Conservation (phyloP, 1,140 invertebrate genomes). For the Berghia stephanieae region DNA sequence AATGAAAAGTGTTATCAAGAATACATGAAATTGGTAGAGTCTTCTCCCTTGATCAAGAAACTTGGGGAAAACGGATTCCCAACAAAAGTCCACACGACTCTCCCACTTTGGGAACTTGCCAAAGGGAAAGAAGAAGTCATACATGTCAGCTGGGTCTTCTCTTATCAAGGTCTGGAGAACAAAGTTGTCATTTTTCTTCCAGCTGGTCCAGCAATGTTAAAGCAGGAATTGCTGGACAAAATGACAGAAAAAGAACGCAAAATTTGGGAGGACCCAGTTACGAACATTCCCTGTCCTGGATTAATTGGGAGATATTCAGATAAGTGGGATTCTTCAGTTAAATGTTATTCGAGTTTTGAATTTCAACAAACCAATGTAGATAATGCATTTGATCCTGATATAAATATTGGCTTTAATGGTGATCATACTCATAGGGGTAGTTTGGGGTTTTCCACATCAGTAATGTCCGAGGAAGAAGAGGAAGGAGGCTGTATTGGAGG, state of each 20-base stretch:
- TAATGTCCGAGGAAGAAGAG: too few species aligned
- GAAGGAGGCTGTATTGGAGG: too few species aligned
- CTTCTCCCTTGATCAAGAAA: constrained; percentile 13
- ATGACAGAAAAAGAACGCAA: constrained; percentile 1
- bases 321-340: neutral
- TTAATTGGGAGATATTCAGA: neutral
- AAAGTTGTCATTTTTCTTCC: constrained; percentile 36
- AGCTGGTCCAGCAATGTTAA: constrained; percentile 22
- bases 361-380: neutral
- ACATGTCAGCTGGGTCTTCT: constrained; percentile 32
- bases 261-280: neutral
- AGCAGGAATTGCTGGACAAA: neutral
- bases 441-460: too few species aligned
- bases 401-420: too few species aligned
- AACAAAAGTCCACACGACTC: constrained; percentile 18
- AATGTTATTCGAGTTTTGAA: too few species aligned
- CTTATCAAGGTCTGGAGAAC: constrained; percentile 40
- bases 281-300: constrained; percentile 11
- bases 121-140: neutral
- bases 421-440: too few species aligned
- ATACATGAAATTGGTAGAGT: constrained; percentile 30
- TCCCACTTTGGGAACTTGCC: constrained; percentile 17
- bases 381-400: neutral
- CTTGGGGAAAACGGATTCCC: constrained; percentile 9
- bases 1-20: constrained; percentile 19